These are phyloP conservation scores for Drosophila seguyi DNA, from an alignment of 1,140 invertebrate species.

Conservation along the genomic window DNA sequence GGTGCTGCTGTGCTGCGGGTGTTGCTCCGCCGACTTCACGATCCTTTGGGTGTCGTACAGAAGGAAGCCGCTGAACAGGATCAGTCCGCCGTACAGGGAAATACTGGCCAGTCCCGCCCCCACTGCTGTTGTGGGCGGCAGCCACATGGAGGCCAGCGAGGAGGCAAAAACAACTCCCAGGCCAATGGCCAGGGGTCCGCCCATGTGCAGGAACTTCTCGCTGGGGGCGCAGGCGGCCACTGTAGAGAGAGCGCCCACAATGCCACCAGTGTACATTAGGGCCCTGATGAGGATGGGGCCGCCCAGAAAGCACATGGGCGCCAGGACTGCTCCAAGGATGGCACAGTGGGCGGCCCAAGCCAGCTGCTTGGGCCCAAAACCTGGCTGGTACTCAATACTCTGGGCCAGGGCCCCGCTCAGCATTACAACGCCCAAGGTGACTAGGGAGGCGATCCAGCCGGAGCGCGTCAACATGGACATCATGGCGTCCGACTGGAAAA, in stretches of 20 bases:
- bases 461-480: slow-evolving; percentile 90
- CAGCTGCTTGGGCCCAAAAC: slow-evolving; percentile 95
- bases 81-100: slow-evolving; percentile 96
- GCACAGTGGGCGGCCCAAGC: slow-evolving; percentile 96
- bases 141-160: slow-evolving; percentile 95
- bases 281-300: slow-evolving; percentile 95
- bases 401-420: slow-evolving; percentile 93
- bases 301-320: slow-evolving; percentile 96
- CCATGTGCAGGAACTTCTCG: slow-evolving; percentile 98
- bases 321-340: slow-evolving; percentile 95
- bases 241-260: slow-evolving; percentile 96
- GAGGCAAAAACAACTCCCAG: slow-evolving; percentile 97
- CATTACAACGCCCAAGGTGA: slow-evolving; percentile 94
- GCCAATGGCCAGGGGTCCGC: slow-evolving; percentile 97
- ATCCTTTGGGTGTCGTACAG: slow-evolving; percentile 98
- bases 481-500: slow-evolving; percentile 92
- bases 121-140: slow-evolving; percentile 95
- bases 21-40: slow-evolving; percentile 93
- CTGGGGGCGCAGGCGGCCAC: slow-evolving; percentile 98
- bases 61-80: slow-evolving; percentile 96
- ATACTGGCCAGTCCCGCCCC: slow-evolving; percentile 96
- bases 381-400: slow-evolving; percentile 92
- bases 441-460: slow-evolving; percentile 91
- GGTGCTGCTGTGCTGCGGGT: slow-evolving; percentile 89
- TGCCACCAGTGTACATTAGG: slow-evolving; percentile 96